Base-by-base conservation (phyloP, 2,113 vertebrate genomes). In the Oryzias curvinotus region DNA sequence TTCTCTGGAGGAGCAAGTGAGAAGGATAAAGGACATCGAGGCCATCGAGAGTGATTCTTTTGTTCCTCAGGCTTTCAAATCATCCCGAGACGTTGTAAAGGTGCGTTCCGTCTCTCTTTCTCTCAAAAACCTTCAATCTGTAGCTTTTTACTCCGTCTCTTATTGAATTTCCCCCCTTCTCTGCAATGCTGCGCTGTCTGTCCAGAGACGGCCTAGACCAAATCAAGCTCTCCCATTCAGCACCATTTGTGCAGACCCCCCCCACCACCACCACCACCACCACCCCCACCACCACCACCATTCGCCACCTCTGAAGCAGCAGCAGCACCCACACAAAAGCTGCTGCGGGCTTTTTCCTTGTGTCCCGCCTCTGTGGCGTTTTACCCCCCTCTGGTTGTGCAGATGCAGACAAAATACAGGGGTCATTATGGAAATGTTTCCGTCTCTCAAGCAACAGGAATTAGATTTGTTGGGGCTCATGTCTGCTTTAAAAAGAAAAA, bases 11-110 rank as follows among this genome's bases (percentile, higher is more conserved):
- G 96, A 98, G 78, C 97, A 99, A 80, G 97, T 96, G 83, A 96
- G 91, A 90, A 88, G 97, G 87, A 95, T 96, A 65, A 98, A 98
- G 90, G 95, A 97, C 75, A 97, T 98, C 61, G 96, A 98, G 87
- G 95, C 95, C 83, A 99, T 99, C 88, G 96, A 99, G 84, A 95
- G 93, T 64, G 95, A 98, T 90, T 94, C 94, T 85, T 99, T 98
- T 93, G 85, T 98, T 91, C 94, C 95, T 26, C 96, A 97, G 90
- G 90, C 87, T 81, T 99, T 99, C 93, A 94, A 95, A 93, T 99
- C 97, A 52, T 96, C 93, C 87, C 93, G 96, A 80, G 96, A 97
- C 77, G 74, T 92, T 75, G 93, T 91, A 89, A 96, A 96, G 93
- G 96, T 98, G 93, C 89, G 75, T 83, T 84, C 62, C 77, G 79